Conservation (phyloP, 2,113 vertebrate genomes). For the Anguilla japonica region DNA sequence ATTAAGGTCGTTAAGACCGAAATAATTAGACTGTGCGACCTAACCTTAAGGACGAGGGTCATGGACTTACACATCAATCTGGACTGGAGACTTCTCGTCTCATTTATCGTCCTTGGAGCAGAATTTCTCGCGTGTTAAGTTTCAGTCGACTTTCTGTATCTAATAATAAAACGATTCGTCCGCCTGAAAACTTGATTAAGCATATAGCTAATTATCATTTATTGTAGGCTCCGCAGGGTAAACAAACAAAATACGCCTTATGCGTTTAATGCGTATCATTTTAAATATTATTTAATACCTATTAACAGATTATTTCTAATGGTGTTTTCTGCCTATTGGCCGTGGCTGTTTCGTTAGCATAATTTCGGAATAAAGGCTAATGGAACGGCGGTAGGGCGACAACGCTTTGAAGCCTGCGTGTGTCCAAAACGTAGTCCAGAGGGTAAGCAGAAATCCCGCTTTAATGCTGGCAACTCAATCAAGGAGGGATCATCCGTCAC, state of each 20-base stretch:
- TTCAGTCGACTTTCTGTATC: constrained; percentile 21
- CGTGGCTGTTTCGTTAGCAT: too few species aligned
- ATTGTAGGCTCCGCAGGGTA: neutral
- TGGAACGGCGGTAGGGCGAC: too few species aligned
- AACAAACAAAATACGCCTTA: neutral
- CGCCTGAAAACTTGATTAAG: neutral
- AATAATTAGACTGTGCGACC: neutral
- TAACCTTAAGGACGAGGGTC: neutral
- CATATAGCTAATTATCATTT: neutral
- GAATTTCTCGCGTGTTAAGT: neutral
- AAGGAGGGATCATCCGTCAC: neutral
- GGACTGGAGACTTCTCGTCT: constrained; percentile 15
- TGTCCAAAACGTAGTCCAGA: neutral
- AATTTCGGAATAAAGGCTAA: too few species aligned
- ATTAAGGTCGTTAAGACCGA: neutral
- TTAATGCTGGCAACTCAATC: neutral
- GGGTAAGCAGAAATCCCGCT: neutral
- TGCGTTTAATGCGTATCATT: too few species aligned
- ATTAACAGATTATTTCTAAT: too few species aligned
- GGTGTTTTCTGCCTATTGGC: too few species aligned
- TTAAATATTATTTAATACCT: too few species aligned
- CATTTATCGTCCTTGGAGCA: neutral
- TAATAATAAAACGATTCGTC: constrained; percentile 25
- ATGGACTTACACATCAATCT: constrained; percentile 5
- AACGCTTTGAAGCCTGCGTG: neutral